These are phyloP conservation scores for Menura novaehollandiae DNA, from an alignment of 2,113 vertebrate species.

Conservation along the genomic window DNA sequence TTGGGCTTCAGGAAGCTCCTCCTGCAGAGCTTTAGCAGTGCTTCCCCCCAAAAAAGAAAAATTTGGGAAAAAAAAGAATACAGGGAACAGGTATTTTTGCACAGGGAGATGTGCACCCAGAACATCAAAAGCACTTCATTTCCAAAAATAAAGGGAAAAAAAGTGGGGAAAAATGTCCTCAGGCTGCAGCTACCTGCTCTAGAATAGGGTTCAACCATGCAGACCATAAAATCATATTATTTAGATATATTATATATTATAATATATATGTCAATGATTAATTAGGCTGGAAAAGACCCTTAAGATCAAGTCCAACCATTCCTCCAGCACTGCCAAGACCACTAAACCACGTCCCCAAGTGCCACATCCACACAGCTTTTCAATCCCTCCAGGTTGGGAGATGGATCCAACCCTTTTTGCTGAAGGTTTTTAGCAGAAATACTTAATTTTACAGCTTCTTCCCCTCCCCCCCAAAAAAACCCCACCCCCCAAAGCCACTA, in stretches of 20 bases:
- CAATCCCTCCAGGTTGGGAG: neutral
- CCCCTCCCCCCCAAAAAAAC: too few species aligned
- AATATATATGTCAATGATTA: neutral
- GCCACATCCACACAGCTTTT: neutral
- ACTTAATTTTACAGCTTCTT: neutral
- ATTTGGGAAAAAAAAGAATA: fast-evolving
- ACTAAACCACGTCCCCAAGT: neutral
- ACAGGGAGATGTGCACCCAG: neutral
- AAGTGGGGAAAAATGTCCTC: neutral
- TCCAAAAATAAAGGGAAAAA: neutral
- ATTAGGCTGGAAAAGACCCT: neutral
- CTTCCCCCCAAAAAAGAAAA: neutral
- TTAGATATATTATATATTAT: neutral
- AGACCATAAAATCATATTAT: neutral
- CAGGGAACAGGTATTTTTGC: neutral
- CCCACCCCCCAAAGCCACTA: neutral
- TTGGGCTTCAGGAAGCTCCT: neutral
- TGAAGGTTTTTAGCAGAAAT: neutral
- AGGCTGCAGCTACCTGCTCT: neutral
- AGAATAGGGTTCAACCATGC: neutral
- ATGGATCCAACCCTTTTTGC: neutral
- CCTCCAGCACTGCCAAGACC: neutral
- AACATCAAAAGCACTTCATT: neutral
- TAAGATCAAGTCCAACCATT: neutral
- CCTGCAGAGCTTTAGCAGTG: neutral